These are phyloP conservation scores for Solea solea DNA, from an alignment of 2,113 vertebrate genomes.

Conservation along the genomic window DNA sequence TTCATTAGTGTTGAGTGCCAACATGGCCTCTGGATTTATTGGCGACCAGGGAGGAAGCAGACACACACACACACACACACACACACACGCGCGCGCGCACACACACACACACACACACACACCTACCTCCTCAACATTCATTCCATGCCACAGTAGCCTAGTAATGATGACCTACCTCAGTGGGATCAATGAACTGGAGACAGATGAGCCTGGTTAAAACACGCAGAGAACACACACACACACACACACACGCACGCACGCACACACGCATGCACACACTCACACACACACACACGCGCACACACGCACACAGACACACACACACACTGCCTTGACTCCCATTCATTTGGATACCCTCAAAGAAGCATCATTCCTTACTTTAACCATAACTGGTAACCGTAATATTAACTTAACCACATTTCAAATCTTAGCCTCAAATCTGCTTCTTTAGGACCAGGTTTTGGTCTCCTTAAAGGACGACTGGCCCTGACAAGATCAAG, in stretches of 20 bases:
- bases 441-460: not conserved
- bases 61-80: slow-evolving; percentile 21
- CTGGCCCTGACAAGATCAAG: not conserved
- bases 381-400: too few relatives aligned
- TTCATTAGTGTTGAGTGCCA: slow-evolving; percentile 64
- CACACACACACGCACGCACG: not conserved
- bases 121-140: slow-evolving; percentile 20
- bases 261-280: too few relatives aligned
- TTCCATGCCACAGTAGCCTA: slow-evolving; percentile 45
- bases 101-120: slow-evolving; percentile 8
- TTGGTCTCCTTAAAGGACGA: not conserved
- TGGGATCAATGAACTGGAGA: slow-evolving; percentile 53
- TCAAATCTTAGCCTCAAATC: too few relatives aligned
- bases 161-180: slow-evolving; percentile 50
- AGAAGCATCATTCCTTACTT: too few relatives aligned
- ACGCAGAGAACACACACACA: slow-evolving; percentile 1
- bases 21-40: slow-evolving; percentile 55
- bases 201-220: slow-evolving; percentile 31
- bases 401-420: too few relatives aligned
- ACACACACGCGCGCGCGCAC: slow-evolving; percentile 20
- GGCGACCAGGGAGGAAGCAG: slow-evolving; percentile 33
- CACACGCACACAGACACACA: too few relatives aligned
- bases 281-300: too few relatives aligned
- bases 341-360: not conserved
- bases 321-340: too few relatives aligned